Evolutionary conservation across 1,140 invertebrate species (phyloP), one percentile per base, ranked within the genome.

Genomic region (Elysia chlorotica): DNA sequence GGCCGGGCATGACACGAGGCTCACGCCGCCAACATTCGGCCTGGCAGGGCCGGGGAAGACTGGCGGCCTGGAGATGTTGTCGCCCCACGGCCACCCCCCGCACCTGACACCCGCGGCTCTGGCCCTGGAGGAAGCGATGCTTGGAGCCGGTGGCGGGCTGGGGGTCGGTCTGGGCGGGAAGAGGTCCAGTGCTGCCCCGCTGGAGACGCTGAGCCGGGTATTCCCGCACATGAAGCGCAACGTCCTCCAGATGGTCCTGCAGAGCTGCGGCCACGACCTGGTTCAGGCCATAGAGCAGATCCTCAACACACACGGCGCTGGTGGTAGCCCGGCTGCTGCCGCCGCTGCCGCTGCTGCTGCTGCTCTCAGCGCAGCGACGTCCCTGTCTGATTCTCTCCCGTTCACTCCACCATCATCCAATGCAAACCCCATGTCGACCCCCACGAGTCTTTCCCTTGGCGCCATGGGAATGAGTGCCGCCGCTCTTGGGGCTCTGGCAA

Each of bases 221-320:
- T 97, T 97, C 84, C 95, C 95, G 0, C 92, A 92, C 75, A 92
- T 93, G 78, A 92, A 94, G 78, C 89, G 94, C 33, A 91, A 90
- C 30, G 93, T 96, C 74, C 93, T 97, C 0, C 95, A 96, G 84
- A 90, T 92, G 5, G 90, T 95, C 59, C 89, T 97, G 2, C 90
- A 91, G 67, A 88, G 91, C 71, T 91, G 88, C 88, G 91, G 87
- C 89, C 94, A 95, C 0, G 95, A 97, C 82, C 93, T 96, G 0
- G 91, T 96, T 0, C 92, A 94, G 78, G 94, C 95, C 0, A 96
- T 97, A 90, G 95, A 97, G 83, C 91, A 93, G 53, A 74, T 85
- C 10, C 77, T 84, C 54, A 81, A 77, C 65, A 80, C 77, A 53
- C 78, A 83, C 69, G 28, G 59, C 54, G 54, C 35, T 2, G 30